A percentile compares a stretch with the other conserved stretches of the same genome.
Evolutionary conservation across 2,888 invertebrate genomes (phyloP).

Genomic region (Ischnura elegans): DNA sequence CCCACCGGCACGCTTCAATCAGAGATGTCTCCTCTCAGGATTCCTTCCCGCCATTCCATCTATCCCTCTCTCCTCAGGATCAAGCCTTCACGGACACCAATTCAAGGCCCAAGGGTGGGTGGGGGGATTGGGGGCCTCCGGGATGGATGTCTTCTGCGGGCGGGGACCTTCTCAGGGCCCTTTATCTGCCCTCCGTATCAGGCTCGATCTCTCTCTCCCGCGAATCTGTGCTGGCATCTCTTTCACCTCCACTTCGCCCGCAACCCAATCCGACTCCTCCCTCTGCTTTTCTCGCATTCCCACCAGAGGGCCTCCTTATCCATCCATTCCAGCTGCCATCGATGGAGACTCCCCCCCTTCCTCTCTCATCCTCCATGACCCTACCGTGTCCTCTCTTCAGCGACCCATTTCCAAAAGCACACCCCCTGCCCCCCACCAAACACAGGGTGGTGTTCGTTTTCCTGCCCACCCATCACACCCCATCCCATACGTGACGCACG

Average conservation of each 20-base stretch:
- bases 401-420: not conserved
- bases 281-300: constrained; percentile 32
- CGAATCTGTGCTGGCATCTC: constrained; percentile 62
- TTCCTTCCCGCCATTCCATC: not conserved
- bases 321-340: constrained; percentile 16
- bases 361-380: not conserved
- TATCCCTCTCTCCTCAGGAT: not conserved
- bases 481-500: constrained; percentile 27
- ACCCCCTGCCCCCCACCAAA: not conserved
- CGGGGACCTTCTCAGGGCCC: not conserved
- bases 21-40: constrained; percentile 27
- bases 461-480: constrained; percentile 20
- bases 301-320: not conserved
- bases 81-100: constrained; percentile 59
- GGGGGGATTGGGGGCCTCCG: not conserved
- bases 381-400: not conserved
- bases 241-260: constrained; percentile 39
- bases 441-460: not conserved
- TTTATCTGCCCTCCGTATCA: constrained; percentile 34
- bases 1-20: constrained; percentile 50
- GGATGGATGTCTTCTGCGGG: not conserved
- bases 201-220: constrained; percentile 59
- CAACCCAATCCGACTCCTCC: constrained; percentile 57
- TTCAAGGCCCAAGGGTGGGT: not conserved
- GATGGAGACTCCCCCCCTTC: too few relatives aligned